phyloP scores from a whole-genome alignment of 2,888 invertebrate genomes.

The Julus scandinavius region DNA sequence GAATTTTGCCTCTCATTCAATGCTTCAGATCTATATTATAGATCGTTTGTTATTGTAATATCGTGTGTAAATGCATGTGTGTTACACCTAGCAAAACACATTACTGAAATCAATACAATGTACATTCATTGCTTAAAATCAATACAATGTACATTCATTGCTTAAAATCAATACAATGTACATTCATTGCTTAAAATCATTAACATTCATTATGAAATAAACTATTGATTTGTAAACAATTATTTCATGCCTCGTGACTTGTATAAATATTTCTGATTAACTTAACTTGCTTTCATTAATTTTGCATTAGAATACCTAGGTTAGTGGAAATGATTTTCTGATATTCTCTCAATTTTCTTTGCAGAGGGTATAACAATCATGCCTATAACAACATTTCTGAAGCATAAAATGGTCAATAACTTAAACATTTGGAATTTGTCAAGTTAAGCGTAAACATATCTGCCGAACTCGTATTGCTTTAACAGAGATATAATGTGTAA shows the following conservation, averaged over 20 bases:
- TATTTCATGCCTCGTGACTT: no score
- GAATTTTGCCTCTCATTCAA: not conserved
- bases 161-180: no score
- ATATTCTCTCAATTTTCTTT: conserved; percentile 49
- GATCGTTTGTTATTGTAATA: not conserved
- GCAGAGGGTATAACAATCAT: conserved; percentile 49
- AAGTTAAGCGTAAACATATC: not conserved
- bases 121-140: no score
- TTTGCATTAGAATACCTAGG: not conserved
- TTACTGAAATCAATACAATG: no score
- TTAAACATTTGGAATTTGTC: not conserved
- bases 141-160: no score
- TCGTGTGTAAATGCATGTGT: not conserved
- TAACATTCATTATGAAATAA: no score
- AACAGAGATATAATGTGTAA: not conserved
- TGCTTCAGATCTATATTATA: not conserved
- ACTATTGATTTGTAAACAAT: no score
- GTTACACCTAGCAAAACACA: no score
- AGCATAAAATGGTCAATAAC: conserved; percentile 34
- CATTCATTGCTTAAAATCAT: no score
- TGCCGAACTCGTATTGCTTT: not conserved
- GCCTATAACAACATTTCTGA: conserved; percentile 44
- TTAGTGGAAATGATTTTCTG: not conserved
- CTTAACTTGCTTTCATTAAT: not conserved
- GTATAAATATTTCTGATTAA: no score